phyloP scores from a whole-genome alignment of 1,140 invertebrate species.

The Pseudomyrmex concolor region DNA sequence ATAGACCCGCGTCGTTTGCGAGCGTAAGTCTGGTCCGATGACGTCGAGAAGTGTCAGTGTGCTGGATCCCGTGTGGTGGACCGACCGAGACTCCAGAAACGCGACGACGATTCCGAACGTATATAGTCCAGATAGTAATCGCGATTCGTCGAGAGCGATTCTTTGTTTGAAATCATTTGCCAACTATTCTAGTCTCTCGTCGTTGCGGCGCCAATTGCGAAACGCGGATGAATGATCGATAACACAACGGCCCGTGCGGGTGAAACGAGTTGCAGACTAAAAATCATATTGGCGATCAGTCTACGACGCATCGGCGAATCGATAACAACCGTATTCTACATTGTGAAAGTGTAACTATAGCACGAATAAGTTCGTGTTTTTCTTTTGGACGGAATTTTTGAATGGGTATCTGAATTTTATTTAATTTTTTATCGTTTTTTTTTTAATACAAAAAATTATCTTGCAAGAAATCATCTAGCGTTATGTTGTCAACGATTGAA shows the following conservation, averaged over 20 bases:
- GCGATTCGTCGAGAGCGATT: neutral
- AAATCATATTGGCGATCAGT: slow-evolving; percentile 42
- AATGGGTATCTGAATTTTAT: slow-evolving; percentile 33
- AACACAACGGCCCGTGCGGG: slow-evolving; percentile 17
- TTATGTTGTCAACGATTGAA: neutral
- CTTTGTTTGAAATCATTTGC: slow-evolving; percentile 34
- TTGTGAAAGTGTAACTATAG: slow-evolving; percentile 9
- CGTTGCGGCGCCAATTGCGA: neutral
- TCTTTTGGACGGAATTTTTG: neutral
- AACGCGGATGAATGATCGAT: slow-evolving; percentile 45
- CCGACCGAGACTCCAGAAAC: slow-evolving; percentile 70
- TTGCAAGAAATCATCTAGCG: neutral
- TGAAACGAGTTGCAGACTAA: slow-evolving; percentile 2
- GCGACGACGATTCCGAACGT: slow-evolving; percentile 32
- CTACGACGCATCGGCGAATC: neutral
- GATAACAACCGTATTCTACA: neutral
- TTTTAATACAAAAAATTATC: neutral
- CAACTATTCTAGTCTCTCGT: slow-evolving; percentile 30
- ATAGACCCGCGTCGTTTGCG: slow-evolving; percentile 62
- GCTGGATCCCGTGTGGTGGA: slow-evolving; percentile 65
- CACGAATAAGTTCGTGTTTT: slow-evolving; percentile 5
- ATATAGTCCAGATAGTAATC: neutral
- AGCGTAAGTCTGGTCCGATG: slow-evolving; percentile 66
- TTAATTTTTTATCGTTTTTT: slow-evolving; percentile 5
- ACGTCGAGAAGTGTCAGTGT: slow-evolving; percentile 74